phyloP scores from a whole-genome alignment of 2,888 invertebrate genomes.

The Dynastes grantii region DNA sequence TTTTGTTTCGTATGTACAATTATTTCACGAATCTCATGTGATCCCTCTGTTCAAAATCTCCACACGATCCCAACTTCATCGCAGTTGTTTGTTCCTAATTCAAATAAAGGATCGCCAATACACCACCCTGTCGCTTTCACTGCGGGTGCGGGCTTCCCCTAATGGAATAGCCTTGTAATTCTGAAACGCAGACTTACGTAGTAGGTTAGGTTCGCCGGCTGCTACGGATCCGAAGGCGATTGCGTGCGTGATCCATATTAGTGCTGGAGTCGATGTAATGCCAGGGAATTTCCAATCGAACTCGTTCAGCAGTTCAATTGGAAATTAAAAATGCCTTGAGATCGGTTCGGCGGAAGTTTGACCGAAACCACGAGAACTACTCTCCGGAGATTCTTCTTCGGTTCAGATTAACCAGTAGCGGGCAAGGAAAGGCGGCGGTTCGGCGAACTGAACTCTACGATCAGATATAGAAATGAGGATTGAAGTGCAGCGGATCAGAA shows the following conservation, averaged over 20 bases:
- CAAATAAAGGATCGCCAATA: slow-evolving; percentile 13
- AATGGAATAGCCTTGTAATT: slow-evolving; percentile 38
- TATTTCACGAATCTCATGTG: too few relatives aligned
- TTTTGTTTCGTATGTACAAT: too few relatives aligned
- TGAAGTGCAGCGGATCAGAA: slow-evolving; percentile 36
- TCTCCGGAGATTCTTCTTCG: slow-evolving; percentile 19
- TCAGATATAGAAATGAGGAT: slow-evolving; percentile 30
- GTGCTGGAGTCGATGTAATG: not conserved
- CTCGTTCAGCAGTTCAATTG: not conserved
- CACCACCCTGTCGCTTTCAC: too few relatives aligned
- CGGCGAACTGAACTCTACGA: not conserved
- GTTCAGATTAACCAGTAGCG: slow-evolving; percentile 25
- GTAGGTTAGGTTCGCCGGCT: not conserved
- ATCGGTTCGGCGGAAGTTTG: slow-evolving; percentile 21
- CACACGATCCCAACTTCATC: not conserved
- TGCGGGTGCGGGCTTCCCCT: not conserved
- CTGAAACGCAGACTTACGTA: slow-evolving; percentile 26
- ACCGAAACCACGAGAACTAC: slow-evolving; percentile 34
- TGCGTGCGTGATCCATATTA: slow-evolving; percentile 29
- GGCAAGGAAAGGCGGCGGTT: not conserved
- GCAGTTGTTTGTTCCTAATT: slow-evolving; percentile 29
- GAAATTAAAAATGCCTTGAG: slow-evolving; percentile 40
- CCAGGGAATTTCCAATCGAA: slow-evolving; percentile 37
- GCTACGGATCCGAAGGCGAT: slow-evolving; percentile 4
- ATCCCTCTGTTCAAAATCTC: not conserved